phyloP scores from a whole-genome alignment of 2,888 invertebrate species.

The Drosophila buzzatii region DNA sequence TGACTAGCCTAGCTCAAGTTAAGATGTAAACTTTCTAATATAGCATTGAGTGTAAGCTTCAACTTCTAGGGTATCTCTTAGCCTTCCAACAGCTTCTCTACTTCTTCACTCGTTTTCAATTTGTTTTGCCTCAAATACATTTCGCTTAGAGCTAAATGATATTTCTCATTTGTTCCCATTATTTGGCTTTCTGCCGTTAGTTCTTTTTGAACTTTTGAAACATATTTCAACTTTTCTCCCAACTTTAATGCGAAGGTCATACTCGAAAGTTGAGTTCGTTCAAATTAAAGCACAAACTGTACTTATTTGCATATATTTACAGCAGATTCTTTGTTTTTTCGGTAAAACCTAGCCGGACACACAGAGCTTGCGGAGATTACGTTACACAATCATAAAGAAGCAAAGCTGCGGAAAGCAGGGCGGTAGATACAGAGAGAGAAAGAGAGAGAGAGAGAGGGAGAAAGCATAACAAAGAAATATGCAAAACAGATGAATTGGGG shows the following conservation, averaged over 20 bases:
- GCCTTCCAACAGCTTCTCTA: neutral
- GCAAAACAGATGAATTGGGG: slow-evolving; percentile 81
- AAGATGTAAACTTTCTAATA: neutral
- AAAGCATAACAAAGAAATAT: slow-evolving; percentile 78
- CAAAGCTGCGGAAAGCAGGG: slow-evolving; percentile 30
- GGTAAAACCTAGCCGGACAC: slow-evolving; percentile 16
- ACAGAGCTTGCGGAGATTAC: slow-evolving; percentile 58
- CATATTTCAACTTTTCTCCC: slow-evolving; percentile 12
- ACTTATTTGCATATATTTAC: slow-evolving; percentile 75
- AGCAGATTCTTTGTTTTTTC: slow-evolving; percentile 53
- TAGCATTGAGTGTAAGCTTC: too few species aligned
- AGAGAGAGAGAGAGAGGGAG: slow-evolving; percentile 36
- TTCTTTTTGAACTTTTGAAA: slow-evolving; percentile 22
- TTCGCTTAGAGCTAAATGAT: slow-evolving; percentile 4
- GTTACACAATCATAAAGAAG: slow-evolving; percentile 55
- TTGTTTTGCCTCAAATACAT: neutral
- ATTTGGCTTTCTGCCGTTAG: slow-evolving; percentile 7
- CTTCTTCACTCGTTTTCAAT: neutral
- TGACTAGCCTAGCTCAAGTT: neutral
- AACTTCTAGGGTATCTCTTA: neutral
- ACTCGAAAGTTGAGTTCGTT: slow-evolving; percentile 31
- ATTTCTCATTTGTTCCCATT: slow-evolving; percentile 18
- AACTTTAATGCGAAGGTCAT: slow-evolving; percentile 66
- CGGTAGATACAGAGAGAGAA: slow-evolving; percentile 37
- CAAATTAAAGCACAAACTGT: slow-evolving; percentile 58